These are phyloP conservation scores for Thunnus maccoyii DNA, from an alignment of 2,113 vertebrate genomes.

Conservation along the genomic window DNA sequence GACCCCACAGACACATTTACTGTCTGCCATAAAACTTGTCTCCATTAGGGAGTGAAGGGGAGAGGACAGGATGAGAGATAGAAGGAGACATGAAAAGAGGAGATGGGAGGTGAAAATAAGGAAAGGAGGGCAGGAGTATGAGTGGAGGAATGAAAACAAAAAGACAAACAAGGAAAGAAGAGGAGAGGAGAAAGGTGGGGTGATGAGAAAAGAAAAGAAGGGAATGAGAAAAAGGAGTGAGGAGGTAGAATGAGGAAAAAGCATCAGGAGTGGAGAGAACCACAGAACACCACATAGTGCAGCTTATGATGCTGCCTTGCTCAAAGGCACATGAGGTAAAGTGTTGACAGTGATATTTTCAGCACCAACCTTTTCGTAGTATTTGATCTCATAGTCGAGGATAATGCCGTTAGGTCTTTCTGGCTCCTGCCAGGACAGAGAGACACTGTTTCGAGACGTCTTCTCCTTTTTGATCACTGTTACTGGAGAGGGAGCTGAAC, in stretches of 20 bases:
- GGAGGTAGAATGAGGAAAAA: not conserved
- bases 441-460: constrained; percentile 94
- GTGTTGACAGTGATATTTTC: not conserved
- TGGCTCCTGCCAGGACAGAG: constrained; percentile 96
- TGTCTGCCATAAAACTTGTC: constrained; percentile 77
- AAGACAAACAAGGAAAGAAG: constrained; percentile 30
- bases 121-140: constrained; percentile 61
- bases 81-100: constrained; percentile 20
- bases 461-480: constrained; percentile 93
- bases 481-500: constrained; percentile 93
- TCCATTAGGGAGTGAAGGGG: constrained; percentile 72
- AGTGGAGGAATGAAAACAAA: not conserved
- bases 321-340: not conserved
- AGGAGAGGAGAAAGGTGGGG: not conserved
- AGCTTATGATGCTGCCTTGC: not conserved
- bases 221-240: constrained; percentile 1
- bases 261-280: not conserved
- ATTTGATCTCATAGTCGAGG: constrained; percentile 99
- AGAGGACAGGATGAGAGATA: constrained; percentile 51
- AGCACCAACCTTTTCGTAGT: constrained; percentile 97
- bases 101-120: constrained; percentile 19
- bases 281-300: not conserved
- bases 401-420: constrained; percentile 98
- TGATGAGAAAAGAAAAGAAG: not conserved
- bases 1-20: constrained; percentile 79